Conservation (phyloP, 2,797 vertebrate genomes). For the Threskiornis aethiopicus region DNA sequence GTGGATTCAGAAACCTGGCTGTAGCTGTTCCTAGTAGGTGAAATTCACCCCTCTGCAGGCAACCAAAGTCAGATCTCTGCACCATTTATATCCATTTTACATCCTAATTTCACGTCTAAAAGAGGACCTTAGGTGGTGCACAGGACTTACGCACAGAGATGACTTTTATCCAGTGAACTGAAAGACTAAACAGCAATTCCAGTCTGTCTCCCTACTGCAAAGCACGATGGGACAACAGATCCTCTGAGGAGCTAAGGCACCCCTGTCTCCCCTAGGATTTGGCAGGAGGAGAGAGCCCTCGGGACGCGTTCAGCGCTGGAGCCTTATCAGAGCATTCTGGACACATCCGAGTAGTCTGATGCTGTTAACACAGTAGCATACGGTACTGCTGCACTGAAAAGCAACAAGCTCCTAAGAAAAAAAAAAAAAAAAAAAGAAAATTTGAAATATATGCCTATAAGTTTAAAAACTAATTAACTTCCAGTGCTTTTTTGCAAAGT, state of each 20-base stretch:
- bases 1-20: background rate
- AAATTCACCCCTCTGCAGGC: conserved; percentile 58
- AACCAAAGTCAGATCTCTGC: conserved; percentile 26
- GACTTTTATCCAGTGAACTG: background rate
- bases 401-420: background rate
- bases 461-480: conserved; percentile 16
- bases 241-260: background rate
- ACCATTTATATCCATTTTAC: background rate
- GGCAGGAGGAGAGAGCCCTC: background rate
- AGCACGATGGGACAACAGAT: background rate
- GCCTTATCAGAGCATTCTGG: background rate
- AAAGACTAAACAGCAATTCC: conserved; percentile 5
- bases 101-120: conserved; percentile 17
- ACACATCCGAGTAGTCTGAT: background rate
- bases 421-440: background rate
- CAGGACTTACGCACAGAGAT: background rate
- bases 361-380: background rate
- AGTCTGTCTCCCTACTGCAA: background rate
- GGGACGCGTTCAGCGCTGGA: background rate
- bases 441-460: background rate
- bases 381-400: background rate
- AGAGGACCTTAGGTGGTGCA: background rate
- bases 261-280: background rate
- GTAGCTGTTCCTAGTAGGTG: conserved; percentile 56
- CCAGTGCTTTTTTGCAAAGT: conserved; percentile 24